Evolutionary conservation across 1,140 invertebrate species (phyloP).

Genomic region (Metopolophium dirhodum): DNA sequence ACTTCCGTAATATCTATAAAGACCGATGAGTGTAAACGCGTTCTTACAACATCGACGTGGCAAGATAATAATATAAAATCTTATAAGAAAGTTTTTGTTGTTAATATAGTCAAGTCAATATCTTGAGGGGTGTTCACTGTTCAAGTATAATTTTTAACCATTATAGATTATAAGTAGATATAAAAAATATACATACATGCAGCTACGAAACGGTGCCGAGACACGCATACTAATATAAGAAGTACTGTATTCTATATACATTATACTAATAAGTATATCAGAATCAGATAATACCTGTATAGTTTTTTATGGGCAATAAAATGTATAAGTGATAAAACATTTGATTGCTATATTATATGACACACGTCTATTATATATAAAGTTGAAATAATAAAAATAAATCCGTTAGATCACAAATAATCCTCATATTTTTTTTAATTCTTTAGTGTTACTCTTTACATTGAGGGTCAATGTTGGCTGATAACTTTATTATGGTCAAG

Average conservation of each 20-base stretch:
- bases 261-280: neutral
- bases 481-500: neutral
- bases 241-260: neutral
- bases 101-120: neutral
- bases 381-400: conserved; percentile 14
- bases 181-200: neutral
- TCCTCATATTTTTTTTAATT: neutral
- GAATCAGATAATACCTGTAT: neutral
- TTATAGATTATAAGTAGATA: neutral
- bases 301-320: neutral
- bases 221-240: neutral
- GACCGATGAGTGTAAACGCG: neutral
- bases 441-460: neutral
- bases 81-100: neutral
- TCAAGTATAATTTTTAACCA: neutral
- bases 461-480: neutral
- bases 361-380: neutral
- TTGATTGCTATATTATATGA: neutral
- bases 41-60: neutral
- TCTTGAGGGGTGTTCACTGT: neutral
- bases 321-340: neutral
- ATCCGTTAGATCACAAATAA: neutral
- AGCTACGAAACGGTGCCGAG: neutral
- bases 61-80: neutral
- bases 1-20: neutral